Percentiles rank a stretch among this genome's conserved stretches.
These are phyloP conservation scores for Rutilus rutilus DNA, from an alignment of 2,113 vertebrate genomes.

Conservation along the genomic window DNA sequence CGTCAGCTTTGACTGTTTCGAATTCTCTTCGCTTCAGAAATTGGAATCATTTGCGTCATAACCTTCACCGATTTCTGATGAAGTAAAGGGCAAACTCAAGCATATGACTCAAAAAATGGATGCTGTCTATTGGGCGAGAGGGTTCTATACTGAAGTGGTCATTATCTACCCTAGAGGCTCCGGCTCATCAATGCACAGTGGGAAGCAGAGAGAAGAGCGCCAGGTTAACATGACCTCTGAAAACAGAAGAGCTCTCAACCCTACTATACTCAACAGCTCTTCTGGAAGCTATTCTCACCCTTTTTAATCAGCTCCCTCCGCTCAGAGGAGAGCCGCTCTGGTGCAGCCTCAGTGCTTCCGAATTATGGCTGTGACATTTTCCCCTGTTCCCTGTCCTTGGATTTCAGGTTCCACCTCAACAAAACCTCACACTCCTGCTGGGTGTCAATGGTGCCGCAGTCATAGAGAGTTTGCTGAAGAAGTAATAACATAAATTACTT, in stretches of 20 bases:
- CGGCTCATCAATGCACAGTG: background rate
- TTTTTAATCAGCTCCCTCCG: conserved; percentile 28
- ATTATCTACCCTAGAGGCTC: background rate
- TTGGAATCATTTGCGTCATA: background rate
- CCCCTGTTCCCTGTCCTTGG: background rate
- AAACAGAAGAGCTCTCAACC: conserved; percentile 18
- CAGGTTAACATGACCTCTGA: conserved; percentile 37
- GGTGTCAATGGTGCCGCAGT: background rate
- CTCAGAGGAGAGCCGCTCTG: conserved; percentile 7
- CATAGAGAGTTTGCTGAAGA: too few relatives aligned
- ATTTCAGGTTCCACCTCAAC: background rate
- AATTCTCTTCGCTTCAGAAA: background rate
- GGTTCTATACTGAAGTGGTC: conserved; percentile 21
- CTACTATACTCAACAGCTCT: conserved; percentile 32
- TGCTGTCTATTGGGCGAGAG: background rate
- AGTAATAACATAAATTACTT: background rate
- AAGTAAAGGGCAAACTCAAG: background rate
- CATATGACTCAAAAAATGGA: background rate
- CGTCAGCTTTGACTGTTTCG: background rate
- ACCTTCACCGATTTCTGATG: background rate
- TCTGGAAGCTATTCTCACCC: conserved; percentile 35
- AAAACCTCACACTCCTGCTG: background rate
- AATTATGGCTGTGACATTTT: conserved; percentile 49
- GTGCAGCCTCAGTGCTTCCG: conserved; percentile 8
- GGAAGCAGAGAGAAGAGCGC: conserved; percentile 14